A percentile compares a stretch with the other conserved stretches of the same genome.
Evolutionary conservation across 1,140 invertebrate species (phyloP).

Genomic region (Cherax quadricarinatus): DNA sequence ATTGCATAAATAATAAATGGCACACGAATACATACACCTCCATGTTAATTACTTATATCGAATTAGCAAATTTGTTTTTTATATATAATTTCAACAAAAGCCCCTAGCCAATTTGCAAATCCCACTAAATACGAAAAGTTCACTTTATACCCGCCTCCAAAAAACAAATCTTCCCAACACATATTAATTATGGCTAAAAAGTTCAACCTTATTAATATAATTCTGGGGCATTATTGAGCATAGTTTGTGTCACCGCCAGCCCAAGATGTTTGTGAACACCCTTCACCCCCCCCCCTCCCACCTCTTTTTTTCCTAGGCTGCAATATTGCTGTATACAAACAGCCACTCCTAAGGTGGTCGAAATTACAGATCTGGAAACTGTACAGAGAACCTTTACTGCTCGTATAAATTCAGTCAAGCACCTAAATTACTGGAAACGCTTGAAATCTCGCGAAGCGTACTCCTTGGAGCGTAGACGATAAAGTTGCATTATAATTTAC

Average conservation of each 20-base stretch:
- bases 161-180: neutral
- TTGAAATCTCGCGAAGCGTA: too few species aligned
- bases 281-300: too few species aligned
- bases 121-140: slow-evolving; percentile 30
- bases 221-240: neutral
- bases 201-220: neutral
- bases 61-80: slow-evolving; percentile 51
- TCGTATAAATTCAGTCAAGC: too few species aligned
- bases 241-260: neutral
- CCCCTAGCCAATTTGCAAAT: slow-evolving; percentile 51
- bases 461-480: too few species aligned
- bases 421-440: too few species aligned
- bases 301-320: too few species aligned
- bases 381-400: too few species aligned
- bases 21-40: slow-evolving; percentile 55
- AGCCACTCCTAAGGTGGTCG: too few species aligned
- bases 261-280: neutral
- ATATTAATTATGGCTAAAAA: neutral
- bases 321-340: too few species aligned
- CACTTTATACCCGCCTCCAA: neutral
- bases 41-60: slow-evolving; percentile 59
- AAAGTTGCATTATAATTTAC: too few species aligned
- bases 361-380: too few species aligned
- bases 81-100: slow-evolving; percentile 45
- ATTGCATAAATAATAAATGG: slow-evolving; percentile 60